These are phyloP conservation scores for Megalopta genalis DNA, from an alignment of 1,140 invertebrate genomes.

Conservation along the genomic window DNA sequence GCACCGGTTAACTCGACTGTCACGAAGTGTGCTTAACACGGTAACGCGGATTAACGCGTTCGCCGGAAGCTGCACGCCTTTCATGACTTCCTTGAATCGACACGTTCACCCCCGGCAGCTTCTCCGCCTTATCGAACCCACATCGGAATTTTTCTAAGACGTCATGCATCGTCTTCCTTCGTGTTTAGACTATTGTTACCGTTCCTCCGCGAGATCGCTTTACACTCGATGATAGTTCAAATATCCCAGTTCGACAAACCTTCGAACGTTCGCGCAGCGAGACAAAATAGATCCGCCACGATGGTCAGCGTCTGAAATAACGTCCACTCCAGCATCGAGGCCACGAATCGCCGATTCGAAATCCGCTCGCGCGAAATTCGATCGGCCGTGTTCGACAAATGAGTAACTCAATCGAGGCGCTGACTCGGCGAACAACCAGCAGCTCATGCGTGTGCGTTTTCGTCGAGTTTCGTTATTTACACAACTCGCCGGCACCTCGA, in stretches of 20 bases:
- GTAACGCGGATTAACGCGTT: constrained; percentile 64
- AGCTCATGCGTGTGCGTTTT: constrained; percentile 65
- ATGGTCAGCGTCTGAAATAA: not conserved
- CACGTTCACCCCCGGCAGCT: not conserved
- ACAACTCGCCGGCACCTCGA: not conserved
- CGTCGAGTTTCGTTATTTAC: constrained; percentile 65
- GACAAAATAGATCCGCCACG: not conserved
- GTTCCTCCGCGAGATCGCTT: too few species aligned
- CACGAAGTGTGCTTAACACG: constrained; percentile 60
- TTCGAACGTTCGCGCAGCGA: not conserved
- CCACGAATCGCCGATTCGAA: not conserved
- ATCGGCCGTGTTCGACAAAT: not conserved
- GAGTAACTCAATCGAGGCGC: not conserved
- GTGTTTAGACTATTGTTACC: too few species aligned
- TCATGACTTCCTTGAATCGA: constrained; percentile 18
- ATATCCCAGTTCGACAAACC: not conserved
- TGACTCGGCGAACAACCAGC: constrained; percentile 53
- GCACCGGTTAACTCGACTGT: constrained; percentile 61
- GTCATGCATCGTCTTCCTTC: too few species aligned
- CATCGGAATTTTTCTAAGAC: not conserved
- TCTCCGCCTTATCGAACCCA: not conserved
- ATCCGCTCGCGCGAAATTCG: not conserved
- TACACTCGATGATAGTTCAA: not conserved
- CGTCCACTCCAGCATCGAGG: too few species aligned
- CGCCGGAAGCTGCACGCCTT: constrained; percentile 37